Evolutionary conservation across 2,797 vertebrate genomes (phyloP), one percentile per base, ranked within the genome.

Genomic region (Caiman crocodilus): DNA sequence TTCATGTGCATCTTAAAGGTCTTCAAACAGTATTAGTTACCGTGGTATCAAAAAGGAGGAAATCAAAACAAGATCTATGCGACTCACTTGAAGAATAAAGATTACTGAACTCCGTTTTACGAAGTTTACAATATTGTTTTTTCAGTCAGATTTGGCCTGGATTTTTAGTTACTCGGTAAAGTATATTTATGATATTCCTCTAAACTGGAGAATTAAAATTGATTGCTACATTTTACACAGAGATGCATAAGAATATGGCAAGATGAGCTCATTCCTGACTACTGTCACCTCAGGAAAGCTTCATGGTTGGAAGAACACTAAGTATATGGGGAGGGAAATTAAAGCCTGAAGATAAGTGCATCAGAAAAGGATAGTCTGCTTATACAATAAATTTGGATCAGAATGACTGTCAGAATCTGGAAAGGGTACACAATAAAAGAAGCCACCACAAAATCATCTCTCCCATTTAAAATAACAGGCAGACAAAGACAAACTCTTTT

Each of bases 401-500:
- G 90, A 84, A 9, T 67, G 82, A 91, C 87, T 91, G 87, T 85
- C 11, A 9, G 84, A 80, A 65, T 81, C 88, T 87, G 84, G 89
- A 78, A 83, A 90, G 63, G 87, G 92, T 57, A 80, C 2, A 11
- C 60, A 77, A 57, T 80, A 79, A 93, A 95, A 93, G 93, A 87
- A 93, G 86, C 84, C 79, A 92, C 69, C 95, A 96, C 92, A 88
- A 89, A 50, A 91, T 77, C 50, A 73, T 82, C 87, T 93, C 85
- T 92, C 88, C 95, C 92, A 76, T 76, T 90, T 87, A 85, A 93
- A 97, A 95, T 93, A 95, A 96, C 93, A 87, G 97, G 67, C 84
- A 94, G 96, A 97, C 97, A 82, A 96, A 97, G 93, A 97, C 96
- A 79, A 97, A 93, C 90, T 97, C 83, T 95, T 92, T 94, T 93